phyloP scores from a whole-genome alignment of 1,140 invertebrate species.

The Goniozus legneri region DNA sequence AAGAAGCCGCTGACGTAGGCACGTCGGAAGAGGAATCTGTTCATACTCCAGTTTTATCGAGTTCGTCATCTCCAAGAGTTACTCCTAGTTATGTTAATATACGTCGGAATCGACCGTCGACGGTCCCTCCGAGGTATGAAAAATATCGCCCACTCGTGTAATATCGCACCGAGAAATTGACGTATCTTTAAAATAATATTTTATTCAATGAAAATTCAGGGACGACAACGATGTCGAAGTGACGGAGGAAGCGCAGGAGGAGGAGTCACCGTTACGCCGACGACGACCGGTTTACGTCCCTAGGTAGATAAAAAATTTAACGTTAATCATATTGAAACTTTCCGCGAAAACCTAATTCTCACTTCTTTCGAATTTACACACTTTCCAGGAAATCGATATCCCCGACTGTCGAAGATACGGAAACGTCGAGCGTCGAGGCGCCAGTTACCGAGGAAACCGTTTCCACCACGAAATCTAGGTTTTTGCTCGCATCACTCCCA shows the following conservation, averaged over 20 bases:
- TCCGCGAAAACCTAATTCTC: too few species aligned
- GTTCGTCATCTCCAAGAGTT: constrained; percentile 48
- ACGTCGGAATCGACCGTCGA: constrained; percentile 58
- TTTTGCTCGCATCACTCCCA: constrained; percentile 19
- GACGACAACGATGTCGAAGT: constrained; percentile 37
- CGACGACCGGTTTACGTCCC: too few species aligned
- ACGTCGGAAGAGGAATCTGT: constrained; percentile 35
- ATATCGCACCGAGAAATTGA: constrained; percentile 1
- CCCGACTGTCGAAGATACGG: constrained; percentile 15
- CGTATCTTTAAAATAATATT: constrained; percentile 11
- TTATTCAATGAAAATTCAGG: constrained; percentile 16
- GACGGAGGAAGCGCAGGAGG: constrained; percentile 25
- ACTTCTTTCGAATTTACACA: too few species aligned
- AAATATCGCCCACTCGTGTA: background rate
- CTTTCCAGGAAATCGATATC: constrained; percentile 19
- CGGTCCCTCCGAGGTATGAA: constrained; percentile 29
- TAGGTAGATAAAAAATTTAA: too few species aligned
- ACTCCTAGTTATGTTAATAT: constrained; percentile 65
- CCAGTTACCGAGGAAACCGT: constrained; percentile 17
- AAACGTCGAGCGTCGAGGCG: too few species aligned
- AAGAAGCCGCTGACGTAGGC: constrained; percentile 35
- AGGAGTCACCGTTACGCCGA: constrained; percentile 14
- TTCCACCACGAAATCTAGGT: constrained; percentile 38
- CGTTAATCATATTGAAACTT: too few species aligned
- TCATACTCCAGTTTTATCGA: constrained; percentile 35